These are phyloP conservation scores for Dinothrombium tinctorium DNA, from an alignment of 1,140 invertebrate genomes.

Conservation along the genomic window DNA sequence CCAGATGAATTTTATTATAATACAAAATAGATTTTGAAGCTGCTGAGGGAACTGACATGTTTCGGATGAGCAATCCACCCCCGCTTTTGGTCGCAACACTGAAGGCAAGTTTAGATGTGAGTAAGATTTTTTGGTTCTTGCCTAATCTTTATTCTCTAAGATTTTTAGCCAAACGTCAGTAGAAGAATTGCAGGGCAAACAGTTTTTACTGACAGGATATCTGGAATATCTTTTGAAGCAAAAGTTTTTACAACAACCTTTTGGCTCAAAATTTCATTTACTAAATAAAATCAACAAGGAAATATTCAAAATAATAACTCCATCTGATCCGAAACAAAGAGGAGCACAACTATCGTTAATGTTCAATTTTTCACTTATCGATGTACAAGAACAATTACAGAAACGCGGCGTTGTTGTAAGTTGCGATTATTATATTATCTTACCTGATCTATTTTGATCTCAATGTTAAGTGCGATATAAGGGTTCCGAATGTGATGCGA, in stretches of 20 bases:
- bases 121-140: constrained; percentile 1
- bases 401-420: constrained; percentile 30
- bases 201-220: constrained; percentile 31
- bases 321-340: constrained; percentile 25
- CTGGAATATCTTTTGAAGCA: constrained; percentile 26
- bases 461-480: too few relatives aligned
- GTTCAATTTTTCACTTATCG: constrained; percentile 21
- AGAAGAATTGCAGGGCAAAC: constrained; percentile 25
- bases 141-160: constrained; percentile 17
- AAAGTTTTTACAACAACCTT: too few relatives aligned
- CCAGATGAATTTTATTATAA: constrained; percentile 10
- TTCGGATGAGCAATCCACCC: constrained; percentile 31
- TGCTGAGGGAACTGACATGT: constrained; percentile 24
- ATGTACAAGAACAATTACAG: constrained; percentile 25
- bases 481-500: too few relatives aligned
- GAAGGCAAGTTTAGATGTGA: constrained; percentile 20
- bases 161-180: constrained; percentile 28
- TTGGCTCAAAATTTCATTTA: neutral
- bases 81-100: constrained; percentile 26
- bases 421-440: constrained; percentile 13
- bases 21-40: constrained; percentile 25
- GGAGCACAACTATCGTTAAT: constrained; percentile 30
- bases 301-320: constrained; percentile 27
- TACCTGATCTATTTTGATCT: constrained; percentile 2
- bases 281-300: constrained; percentile 7